These are phyloP conservation scores for Leucoraja erinaceus DNA, from an alignment of 2,113 vertebrate species.

Conservation along the genomic window DNA sequence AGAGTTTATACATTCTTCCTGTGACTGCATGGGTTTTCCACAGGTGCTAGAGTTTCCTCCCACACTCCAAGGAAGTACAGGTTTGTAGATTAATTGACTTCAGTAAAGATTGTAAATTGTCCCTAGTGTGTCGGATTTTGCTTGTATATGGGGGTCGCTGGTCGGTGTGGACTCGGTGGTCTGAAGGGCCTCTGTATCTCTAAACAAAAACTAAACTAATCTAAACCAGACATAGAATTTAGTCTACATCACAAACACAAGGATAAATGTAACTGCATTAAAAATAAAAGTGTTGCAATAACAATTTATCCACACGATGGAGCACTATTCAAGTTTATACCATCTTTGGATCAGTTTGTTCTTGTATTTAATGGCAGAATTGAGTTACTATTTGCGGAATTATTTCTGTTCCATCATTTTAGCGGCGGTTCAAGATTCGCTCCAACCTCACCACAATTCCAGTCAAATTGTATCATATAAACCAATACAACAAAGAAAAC, in stretches of 20 bases:
- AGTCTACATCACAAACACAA: neutral
- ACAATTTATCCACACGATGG: slow-evolving; percentile 11
- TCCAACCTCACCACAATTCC: neutral
- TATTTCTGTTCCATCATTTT: neutral
- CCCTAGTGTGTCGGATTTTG: too few species aligned
- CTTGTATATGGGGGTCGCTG: too few species aligned
- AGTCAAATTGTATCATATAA: neutral
- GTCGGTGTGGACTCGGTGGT: too few species aligned
- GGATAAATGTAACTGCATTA: neutral
- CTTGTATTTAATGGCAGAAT: neutral
- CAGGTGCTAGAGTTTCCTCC: too few species aligned
- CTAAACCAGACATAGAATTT: neutral
- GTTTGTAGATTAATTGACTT: too few species aligned
- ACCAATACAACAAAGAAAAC: neutral
- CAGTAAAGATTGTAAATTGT: too few species aligned
- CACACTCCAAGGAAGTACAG: too few species aligned
- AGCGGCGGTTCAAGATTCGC: neutral
- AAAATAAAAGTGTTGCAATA: neutral
- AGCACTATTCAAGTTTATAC: neutral
- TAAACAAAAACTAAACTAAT: too few species aligned
- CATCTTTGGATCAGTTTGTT: neutral
- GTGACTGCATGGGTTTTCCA: too few species aligned
- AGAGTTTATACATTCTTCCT: too few species aligned
- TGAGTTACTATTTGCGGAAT: neutral
- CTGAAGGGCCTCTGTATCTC: too few species aligned